phyloP scores from a whole-genome alignment of 2,797 vertebrate species.

The Bradypus variegatus region DNA sequence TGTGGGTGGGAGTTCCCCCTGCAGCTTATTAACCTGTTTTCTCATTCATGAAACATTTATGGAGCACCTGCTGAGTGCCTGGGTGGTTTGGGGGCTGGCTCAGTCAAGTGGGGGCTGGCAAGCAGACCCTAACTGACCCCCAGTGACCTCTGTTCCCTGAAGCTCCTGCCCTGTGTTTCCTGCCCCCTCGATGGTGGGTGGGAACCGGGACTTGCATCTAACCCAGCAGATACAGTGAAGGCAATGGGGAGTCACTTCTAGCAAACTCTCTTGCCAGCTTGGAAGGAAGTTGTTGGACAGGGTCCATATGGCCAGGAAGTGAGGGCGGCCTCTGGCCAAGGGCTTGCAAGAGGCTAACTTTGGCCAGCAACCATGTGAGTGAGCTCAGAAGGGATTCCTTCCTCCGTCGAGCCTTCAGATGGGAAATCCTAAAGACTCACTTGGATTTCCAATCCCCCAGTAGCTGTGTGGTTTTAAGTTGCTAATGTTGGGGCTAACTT shows the following conservation, averaged over 20 bases:
- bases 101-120: background rate
- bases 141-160: background rate
- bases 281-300: too few species aligned
- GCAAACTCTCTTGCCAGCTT: background rate
- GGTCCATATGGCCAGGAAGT: accelerated
- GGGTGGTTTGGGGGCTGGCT: background rate
- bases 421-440: background rate
- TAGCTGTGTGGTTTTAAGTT: background rate
- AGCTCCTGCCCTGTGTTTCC: accelerated
- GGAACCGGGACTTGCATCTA: background rate
- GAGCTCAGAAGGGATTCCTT: too few species aligned
- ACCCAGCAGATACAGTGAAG: background rate
- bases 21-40: too few species aligned
- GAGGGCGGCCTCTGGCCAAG: background rate
- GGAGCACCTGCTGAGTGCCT: background rate
- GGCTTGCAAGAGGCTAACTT: background rate
- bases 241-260: background rate
- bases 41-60: too few species aligned
- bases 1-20: too few species aligned
- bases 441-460: background rate
- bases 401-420: background rate
- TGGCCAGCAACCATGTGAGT: background rate
- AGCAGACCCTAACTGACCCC: background rate
- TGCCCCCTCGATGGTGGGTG: background rate
- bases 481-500: background rate